Evolutionary conservation across 2,797 vertebrate species (phyloP).

Genomic region (Manis javanica): DNA sequence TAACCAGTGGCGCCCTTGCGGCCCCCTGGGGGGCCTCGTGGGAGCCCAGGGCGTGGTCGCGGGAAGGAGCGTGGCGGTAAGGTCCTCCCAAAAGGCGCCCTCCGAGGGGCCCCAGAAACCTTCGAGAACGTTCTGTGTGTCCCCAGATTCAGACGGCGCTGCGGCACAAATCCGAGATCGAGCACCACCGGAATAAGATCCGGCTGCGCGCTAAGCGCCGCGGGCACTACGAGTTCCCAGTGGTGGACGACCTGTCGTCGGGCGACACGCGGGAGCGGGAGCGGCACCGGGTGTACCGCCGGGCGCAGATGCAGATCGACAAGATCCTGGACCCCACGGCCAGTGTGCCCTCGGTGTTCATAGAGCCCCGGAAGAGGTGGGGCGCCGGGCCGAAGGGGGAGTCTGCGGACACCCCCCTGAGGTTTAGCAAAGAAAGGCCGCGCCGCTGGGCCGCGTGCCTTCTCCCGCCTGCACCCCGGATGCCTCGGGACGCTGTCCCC

Average conservation of each 20-base stretch:
- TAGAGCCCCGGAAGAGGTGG: conserved; percentile 94
- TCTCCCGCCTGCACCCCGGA: accelerated
- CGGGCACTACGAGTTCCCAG: conserved; percentile 97
- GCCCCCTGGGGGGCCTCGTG: neutral
- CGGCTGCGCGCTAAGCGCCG: conserved; percentile 96
- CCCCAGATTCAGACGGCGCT: conserved; percentile 96
- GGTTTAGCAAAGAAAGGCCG: neutral
- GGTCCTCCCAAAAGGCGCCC: neutral
- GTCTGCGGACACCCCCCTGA: neutral
- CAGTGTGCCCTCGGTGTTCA: conserved; percentile 91
- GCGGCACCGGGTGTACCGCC: conserved; percentile 94
- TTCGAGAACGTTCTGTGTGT: accelerated
- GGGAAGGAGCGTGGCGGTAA: neutral
- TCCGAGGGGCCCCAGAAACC: neutral
- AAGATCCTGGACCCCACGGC: conserved; percentile 94
- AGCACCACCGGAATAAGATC: conserved; percentile 98
- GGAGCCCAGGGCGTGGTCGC: neutral
- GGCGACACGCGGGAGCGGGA: conserved; percentile 94
- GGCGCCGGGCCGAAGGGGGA: accelerated
- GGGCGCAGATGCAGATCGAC: conserved; percentile 98
- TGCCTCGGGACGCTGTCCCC: accelerated
- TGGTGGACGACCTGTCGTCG: conserved; percentile 96
- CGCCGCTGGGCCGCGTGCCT: too few relatives aligned
- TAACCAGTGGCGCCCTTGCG: too few relatives aligned
- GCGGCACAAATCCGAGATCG: conserved; percentile 98